Percentiles rank a stretch among this genome's conserved stretches.
Conservation (phyloP, 1,140 invertebrate species). For the Potamilus streckersoni region DNA sequence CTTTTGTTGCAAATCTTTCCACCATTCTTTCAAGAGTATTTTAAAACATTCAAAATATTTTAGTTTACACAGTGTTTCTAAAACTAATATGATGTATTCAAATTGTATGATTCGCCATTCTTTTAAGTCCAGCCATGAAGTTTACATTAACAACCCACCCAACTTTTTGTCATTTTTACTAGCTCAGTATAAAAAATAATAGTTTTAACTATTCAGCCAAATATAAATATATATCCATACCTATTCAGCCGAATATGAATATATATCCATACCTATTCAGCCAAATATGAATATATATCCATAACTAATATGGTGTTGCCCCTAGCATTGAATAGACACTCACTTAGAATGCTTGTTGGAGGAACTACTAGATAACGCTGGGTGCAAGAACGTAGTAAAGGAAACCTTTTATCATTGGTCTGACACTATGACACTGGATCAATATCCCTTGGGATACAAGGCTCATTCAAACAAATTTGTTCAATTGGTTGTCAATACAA, state of each 20-base stretch:
- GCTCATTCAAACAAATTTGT: no score
- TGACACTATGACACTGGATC: no score
- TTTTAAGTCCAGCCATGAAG: not conserved
- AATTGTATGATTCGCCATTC: not conserved
- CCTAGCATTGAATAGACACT: no score
- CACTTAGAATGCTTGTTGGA: no score
- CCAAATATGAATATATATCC: no score
- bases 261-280: not conserved
- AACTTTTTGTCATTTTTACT: no score
- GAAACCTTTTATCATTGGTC: no score
- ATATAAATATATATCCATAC: not conserved
- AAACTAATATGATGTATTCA: not conserved
- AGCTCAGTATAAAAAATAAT: not conserved
- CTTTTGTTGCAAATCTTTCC: not conserved
- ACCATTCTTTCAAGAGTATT: not conserved
- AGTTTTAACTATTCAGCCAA: not conserved
- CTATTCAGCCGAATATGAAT: not conserved
- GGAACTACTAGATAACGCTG: no score
- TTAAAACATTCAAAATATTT: not conserved
- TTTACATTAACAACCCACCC: conserved; percentile 1
- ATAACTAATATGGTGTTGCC: not conserved
- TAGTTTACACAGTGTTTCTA: not conserved
- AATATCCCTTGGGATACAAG: no score
- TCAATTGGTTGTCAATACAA: no score
- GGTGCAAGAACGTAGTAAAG: no score